These are phyloP conservation scores for Oostethus manadensis DNA, from an alignment of 2,113 vertebrate genomes.

Conservation along the genomic window DNA sequence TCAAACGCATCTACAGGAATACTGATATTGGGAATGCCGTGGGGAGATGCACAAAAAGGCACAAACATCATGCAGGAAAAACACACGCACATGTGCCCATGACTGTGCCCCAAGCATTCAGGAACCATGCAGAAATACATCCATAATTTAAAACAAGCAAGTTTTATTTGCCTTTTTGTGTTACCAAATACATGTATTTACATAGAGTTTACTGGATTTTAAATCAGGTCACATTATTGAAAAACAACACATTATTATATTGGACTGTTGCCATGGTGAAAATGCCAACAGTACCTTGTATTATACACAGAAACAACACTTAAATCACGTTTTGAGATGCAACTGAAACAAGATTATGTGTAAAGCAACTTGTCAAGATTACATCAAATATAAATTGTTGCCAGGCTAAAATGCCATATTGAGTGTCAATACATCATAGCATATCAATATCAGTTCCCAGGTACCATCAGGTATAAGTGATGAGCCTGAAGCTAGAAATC, in stretches of 20 bases:
- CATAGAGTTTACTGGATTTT: not conserved
- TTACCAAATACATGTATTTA: slow-evolving; percentile 13
- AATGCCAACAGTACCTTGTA: slow-evolving; percentile 39
- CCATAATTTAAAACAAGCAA: slow-evolving; percentile 5
- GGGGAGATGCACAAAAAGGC: slow-evolving; percentile 43
- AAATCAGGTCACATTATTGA: slow-evolving; percentile 12
- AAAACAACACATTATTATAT: not conserved
- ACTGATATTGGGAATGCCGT: slow-evolving; percentile 70
- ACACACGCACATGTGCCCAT: slow-evolving; percentile 54
- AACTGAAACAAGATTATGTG: not conserved
- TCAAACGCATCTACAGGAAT: slow-evolving; percentile 71
- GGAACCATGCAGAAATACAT: slow-evolving; percentile 32
- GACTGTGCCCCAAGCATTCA: slow-evolving; percentile 26
- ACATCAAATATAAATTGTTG: too few species aligned
- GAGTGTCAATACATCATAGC: too few species aligned
- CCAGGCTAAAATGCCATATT: too few species aligned
- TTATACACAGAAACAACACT: slow-evolving; percentile 22
- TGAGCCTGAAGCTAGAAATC: too few species aligned
- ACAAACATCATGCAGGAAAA: slow-evolving; percentile 48
- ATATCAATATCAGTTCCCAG: too few species aligned
- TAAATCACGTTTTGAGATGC: slow-evolving; percentile 30
- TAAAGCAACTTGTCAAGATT: too few species aligned
- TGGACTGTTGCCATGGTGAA: too few species aligned
- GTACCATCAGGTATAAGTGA: too few species aligned
- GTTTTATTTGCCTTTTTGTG: not conserved